Evolutionary conservation across 2,797 vertebrate genomes (phyloP), one percentile per base, ranked within the genome.

Genomic region (Fistularia tabacaria): DNA sequence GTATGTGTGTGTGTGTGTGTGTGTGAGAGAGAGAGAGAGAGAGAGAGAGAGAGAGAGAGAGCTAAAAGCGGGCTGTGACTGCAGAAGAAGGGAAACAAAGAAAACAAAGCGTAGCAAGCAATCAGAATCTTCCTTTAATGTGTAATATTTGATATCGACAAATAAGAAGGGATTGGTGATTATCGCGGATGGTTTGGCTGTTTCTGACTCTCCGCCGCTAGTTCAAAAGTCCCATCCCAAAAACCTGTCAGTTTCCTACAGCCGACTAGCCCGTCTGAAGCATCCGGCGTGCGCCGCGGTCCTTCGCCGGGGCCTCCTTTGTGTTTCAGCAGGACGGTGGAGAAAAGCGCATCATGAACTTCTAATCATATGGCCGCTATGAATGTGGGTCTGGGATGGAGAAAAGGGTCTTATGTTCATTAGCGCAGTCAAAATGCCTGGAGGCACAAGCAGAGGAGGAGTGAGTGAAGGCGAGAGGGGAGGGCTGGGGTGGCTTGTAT

Each of bases 401-500:
- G 69, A 51, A 63, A 39, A 60, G 73, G 66, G 74, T 82, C 88
- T 77, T 87, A 83, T 85, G 87, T 92, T 92, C 90, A 91, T 92
- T 92, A 92, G 85, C 84, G 82, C 83, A 89, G 86, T 86, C 79
- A 82, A 88, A 89, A 86, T 81, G 89, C 89, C 90, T 86, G 75
- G 58, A 87, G 88, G 90, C 88, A 87, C 71, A 71, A 77, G 80
- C 73, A 77, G 76, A 73, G 77, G 67, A 73, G 74, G 66, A 79
- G 76, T 74, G 71, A 71, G 77, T 77, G 77, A 75, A 82, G 68
- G 65, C 46, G 73, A 74, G 66, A 6, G 38, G 61, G 45, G 49
- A 55, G 59, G 64, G 46, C 46, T 59, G 64, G 71, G 77, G 12
- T 56, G 62, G 68, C 76, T 88, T 89, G 85, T 92, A 92, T 92